Conservation (phyloP, 2,888 invertebrate species). For the Spodoptera exigua region DNA sequence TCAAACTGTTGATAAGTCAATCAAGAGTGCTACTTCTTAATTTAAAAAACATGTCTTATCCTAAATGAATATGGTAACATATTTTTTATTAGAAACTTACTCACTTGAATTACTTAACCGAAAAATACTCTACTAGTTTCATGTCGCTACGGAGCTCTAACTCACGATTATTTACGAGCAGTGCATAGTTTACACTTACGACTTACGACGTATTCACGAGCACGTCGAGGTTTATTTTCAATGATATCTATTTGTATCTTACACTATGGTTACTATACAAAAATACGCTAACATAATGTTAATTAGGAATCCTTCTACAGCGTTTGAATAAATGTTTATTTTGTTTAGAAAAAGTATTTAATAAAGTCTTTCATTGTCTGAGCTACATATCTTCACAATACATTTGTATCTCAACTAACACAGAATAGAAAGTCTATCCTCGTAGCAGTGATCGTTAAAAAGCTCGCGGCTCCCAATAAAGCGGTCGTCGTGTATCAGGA, state of each 20-base stretch:
- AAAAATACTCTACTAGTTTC: too few relatives aligned
- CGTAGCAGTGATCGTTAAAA: conserved; percentile 63
- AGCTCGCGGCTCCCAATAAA: conserved; percentile 72
- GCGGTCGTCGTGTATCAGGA: conserved; percentile 85
- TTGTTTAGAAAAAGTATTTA: not conserved
- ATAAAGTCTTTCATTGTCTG: conserved; percentile 1
- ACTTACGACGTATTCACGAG: too few relatives aligned
- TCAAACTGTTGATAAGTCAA: not conserved
- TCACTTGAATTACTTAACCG: too few relatives aligned
- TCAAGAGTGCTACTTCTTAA: too few relatives aligned
- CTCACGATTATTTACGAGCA: too few relatives aligned
- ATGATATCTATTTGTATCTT: too few relatives aligned
- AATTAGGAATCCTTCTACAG: not conserved
- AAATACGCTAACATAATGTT: not conserved
- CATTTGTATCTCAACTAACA: conserved; percentile 29
- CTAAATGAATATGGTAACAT: too few relatives aligned
- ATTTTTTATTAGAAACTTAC: not conserved
- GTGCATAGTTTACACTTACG: too few relatives aligned
- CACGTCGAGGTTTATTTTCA: too few relatives aligned
- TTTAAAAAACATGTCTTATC: too few relatives aligned
- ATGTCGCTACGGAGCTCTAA: too few relatives aligned
- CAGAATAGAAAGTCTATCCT: conserved; percentile 57
- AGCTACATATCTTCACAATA: conserved; percentile 15
- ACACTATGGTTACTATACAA: too few relatives aligned
- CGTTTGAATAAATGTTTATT: not conserved